Conservation (phyloP, 64 coral and sea anemone genomes). For the Pocillopora verrucosa region DNA sequence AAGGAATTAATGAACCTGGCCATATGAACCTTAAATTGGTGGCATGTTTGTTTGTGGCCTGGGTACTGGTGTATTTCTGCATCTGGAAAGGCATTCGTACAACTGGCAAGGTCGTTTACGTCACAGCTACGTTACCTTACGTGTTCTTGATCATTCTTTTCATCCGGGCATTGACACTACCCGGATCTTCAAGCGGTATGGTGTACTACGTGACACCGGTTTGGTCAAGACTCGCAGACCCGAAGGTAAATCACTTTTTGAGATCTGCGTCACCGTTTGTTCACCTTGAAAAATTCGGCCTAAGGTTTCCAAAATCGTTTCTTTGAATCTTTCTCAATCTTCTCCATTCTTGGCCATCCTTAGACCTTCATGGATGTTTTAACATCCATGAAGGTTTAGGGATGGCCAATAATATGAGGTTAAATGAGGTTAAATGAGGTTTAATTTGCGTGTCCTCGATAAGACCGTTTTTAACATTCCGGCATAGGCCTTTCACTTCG, state of each 20-base stretch:
- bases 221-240: conserved; percentile 68
- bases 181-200: conserved; percentile 64
- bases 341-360: not conserved
- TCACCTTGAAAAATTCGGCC: not conserved
- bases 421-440: too few species aligned
- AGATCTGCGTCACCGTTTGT: not conserved
- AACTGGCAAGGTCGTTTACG: conserved; percentile 85
- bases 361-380: not conserved
- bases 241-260: conserved; percentile 34
- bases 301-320: too few species aligned
- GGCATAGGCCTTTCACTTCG: too few species aligned
- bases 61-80: conserved; percentile 87
- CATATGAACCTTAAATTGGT: conserved; percentile 51
- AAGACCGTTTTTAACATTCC: too few species aligned
- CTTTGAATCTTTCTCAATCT: not conserved
- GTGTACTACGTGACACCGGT: conserved; percentile 84
- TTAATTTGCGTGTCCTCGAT: too few species aligned
- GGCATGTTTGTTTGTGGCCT: conserved; percentile 72
- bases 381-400: too few species aligned
- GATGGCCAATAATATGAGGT: too few species aligned
- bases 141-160: conserved; percentile 80
- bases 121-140: conserved; percentile 84
- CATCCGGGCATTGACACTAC: conserved; percentile 70
- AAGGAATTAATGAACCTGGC: conserved; percentile 59
- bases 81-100: conserved; percentile 89